A percentile compares a stretch with the other conserved stretches of the same genome.
phyloP scores from a whole-genome alignment of 2,888 invertebrate species.

The Melinopterus prodromus region DNA sequence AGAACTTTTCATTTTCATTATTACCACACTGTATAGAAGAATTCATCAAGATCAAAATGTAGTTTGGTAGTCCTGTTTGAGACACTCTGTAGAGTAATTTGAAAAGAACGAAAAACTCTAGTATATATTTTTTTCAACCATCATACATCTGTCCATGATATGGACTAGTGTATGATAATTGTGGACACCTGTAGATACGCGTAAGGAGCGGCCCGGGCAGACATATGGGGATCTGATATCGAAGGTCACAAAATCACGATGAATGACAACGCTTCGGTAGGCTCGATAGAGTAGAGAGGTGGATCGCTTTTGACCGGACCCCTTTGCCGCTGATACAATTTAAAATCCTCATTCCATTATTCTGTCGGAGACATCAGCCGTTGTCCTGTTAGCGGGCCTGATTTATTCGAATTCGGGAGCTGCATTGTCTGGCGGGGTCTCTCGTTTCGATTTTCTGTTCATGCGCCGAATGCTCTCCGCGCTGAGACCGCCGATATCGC shows the following conservation, averaged over 20 bases:
- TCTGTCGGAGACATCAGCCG: slow-evolving; percentile 56
- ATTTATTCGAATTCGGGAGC: slow-evolving; percentile 58
- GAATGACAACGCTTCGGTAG: slow-evolving; percentile 22
- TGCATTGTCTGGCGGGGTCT: slow-evolving; percentile 51
- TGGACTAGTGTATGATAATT: background rate
- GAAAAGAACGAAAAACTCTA: too few species aligned
- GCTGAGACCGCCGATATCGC: background rate
- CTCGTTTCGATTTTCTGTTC: slow-evolving; percentile 12
- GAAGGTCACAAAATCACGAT: slow-evolving; percentile 10
- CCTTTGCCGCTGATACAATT: slow-evolving; percentile 55
- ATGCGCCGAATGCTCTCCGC: background rate
- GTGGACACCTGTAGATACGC: background rate
- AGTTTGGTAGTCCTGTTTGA: too few species aligned
- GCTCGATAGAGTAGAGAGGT: background rate
- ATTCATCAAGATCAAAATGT: too few species aligned
- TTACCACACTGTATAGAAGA: too few species aligned
- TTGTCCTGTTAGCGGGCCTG: slow-evolving; percentile 58
- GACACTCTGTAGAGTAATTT: too few species aligned
- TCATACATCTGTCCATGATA: too few species aligned
- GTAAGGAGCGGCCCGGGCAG: background rate
- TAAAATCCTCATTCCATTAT: slow-evolving; percentile 59
- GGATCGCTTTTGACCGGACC: slow-evolving; percentile 20
- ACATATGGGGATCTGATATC: background rate
- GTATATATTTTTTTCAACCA: too few species aligned
- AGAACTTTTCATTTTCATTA: too few species aligned